Evolutionary conservation across 2,113 vertebrate genomes (phyloP), one percentile per base, ranked within the genome.

Genomic region (Poeciliopsis prolifica): DNA sequence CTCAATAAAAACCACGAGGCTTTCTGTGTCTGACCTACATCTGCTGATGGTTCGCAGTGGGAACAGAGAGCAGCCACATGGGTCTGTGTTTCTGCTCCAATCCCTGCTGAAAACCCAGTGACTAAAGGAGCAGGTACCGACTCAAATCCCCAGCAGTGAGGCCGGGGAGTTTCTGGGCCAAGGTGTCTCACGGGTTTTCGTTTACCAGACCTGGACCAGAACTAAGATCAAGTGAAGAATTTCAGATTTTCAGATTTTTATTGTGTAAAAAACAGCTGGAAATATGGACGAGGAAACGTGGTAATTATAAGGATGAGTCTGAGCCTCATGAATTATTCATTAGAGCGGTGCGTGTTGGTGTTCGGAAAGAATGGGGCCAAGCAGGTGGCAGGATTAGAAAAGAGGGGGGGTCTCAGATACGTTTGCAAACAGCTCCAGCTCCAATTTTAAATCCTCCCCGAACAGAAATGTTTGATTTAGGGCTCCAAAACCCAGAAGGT

Each of bases 1-100:
- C 76, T 75, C 72, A 54, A 83, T 85, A 72, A 80, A 74, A 15
- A 68, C 19, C 22, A 35, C 15, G 5, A 1, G 51, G 44, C 60
- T 61, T 72, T 73, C 78, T 1, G 9, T 1, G 78, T 82, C 87
- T 91, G 90, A 91, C 90, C 86, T 86, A 86, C 28, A 88, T 91
- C 74, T 82, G 77, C 78, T 72, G 81, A n/a, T 77, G n/a, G 72
- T 65, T 60, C 58, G 61, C 60, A 4, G 60, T 63, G 65, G 71
- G 72, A 65, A 19, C 30, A 44, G 66, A 51, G 62, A 74, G 26
- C 60, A 67, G 3, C 0, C 14, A 1, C 44, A 48, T 5, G 5
- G 17, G 14, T 26, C 13, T 58, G 30, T 1, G 40, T 7, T 75
- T 19, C 54, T 42, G 29, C 70, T 66, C 11, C n/a, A 3, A 10